Base-by-base conservation (phyloP, 2,888 invertebrate genomes). In the Xanthorhoe spadicearia region DNA sequence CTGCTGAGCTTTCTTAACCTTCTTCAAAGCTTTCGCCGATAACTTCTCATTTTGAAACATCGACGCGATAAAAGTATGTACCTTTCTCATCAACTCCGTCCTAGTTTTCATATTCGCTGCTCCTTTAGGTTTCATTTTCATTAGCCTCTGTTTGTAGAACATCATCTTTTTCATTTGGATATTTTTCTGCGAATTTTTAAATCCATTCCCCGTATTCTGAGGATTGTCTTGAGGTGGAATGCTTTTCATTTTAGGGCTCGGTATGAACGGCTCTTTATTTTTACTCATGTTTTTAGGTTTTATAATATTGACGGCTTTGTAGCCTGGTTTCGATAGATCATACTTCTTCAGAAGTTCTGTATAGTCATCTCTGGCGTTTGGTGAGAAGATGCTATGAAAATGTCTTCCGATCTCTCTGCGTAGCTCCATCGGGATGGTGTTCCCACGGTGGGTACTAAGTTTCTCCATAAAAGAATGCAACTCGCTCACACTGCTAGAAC, bases 401-500 rank as follows among this genome's bases (percentile, higher is more conserved):
- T 94, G 94, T 57, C 88, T 78, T 38, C 91, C 92, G 38, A 95
- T 93, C 74, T 94, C 88, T 17, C 86, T 83, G 1, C 94, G 92
- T 28, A 94, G 23, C 8, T 87, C 78, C 0, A 75, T 61, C 0
- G 93, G 74, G 64, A 94, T 86, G 2, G 61, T 82, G 61, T 86
- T 86, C 15, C 82, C 77, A 50, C 81, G 81, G 4, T 73, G 81
- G 63, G 84, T 83, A 15, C 84, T 85, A 1, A 93, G 76, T 73
- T 83, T 85, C 55, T 85, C 77, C 49, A 87, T 83, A 18, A 92
- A 82, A 0, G 82, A 69, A 53, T 90, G 72, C 17, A 95, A 78
- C 69, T 90, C 86, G 3, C 81, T 88, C 23, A 95, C 77, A 75
- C 94, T 94, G 66, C 79, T 74, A 0, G 84, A 76, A 0, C 95